These are phyloP conservation scores for Manduca sexta DNA, from an alignment of 1,140 invertebrate genomes.

Conservation along the genomic window DNA sequence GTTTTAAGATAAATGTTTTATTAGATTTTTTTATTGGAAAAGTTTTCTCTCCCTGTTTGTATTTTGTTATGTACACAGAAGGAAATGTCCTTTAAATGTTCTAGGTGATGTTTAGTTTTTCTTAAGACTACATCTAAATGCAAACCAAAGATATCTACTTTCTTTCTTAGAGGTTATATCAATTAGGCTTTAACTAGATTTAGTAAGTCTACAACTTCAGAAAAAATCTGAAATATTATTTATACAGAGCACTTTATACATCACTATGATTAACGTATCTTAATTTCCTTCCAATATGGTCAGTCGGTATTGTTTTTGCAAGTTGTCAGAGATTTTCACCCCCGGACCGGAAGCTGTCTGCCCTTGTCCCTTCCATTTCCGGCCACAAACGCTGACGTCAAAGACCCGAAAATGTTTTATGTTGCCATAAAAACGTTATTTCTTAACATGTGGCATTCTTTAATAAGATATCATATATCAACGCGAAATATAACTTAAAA, in stretches of 20 bases:
- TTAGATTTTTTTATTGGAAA: neutral
- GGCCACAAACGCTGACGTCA: conserved; percentile 32
- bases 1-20: conserved; percentile 8
- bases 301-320: conserved; percentile 42
- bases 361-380: conserved; percentile 57
- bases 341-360: conserved; percentile 50
- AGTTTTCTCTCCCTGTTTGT: conserved; percentile 6
- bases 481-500: too few species aligned
- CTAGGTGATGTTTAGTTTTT: too few species aligned
- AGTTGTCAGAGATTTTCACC: conserved; percentile 31
- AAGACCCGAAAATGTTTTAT: conserved; percentile 31
- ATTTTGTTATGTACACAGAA: too few species aligned
- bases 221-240: too few species aligned
- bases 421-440: conserved; percentile 22
- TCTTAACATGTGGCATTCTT: neutral
- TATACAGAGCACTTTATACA: too few species aligned
- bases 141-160: neutral
- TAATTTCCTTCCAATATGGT: conserved; percentile 39
- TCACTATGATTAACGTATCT: conserved; percentile 44
- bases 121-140: too few species aligned
- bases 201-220: too few species aligned
- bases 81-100: too few species aligned
- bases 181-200: too few species aligned
- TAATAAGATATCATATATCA: too few species aligned
- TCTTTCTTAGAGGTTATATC: too few species aligned